These are phyloP conservation scores for Sarcophaga subvicina DNA, from an alignment of 2,888 invertebrate genomes.

Conservation along the genomic window DNA sequence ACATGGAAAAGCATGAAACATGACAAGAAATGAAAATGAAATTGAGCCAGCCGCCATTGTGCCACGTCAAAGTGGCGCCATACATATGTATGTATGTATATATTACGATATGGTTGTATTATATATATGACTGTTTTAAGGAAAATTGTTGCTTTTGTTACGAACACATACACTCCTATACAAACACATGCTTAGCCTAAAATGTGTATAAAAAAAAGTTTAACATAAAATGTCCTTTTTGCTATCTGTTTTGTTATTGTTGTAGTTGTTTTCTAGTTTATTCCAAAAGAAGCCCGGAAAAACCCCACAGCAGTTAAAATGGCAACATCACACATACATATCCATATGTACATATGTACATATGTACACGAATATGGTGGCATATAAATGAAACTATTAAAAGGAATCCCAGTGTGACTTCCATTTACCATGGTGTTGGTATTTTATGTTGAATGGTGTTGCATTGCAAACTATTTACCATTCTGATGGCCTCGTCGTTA, in stretches of 20 bases:
- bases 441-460: slow-evolving; percentile 39
- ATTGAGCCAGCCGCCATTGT: slow-evolving; percentile 68
- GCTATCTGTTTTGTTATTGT: background rate
- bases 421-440: slow-evolving; percentile 28
- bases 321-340: background rate
- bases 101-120: slow-evolving; percentile 48
- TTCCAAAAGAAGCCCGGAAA: slow-evolving; percentile 21
- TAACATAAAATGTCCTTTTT: slow-evolving; percentile 62
- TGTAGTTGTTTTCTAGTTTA: slow-evolving; percentile 25
- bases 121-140: slow-evolving; percentile 48
- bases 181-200: slow-evolving; percentile 3
- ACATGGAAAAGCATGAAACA: slow-evolving; percentile 61
- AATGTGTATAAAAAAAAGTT: slow-evolving; percentile 28
- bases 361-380: background rate
- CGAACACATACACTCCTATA: background rate
- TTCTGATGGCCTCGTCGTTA: slow-evolving; percentile 48
- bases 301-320: slow-evolving; percentile 39
- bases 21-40: slow-evolving; percentile 66
- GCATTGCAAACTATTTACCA: slow-evolving; percentile 46
- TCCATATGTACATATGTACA: no score
- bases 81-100: slow-evolving; percentile 40
- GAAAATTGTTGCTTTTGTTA: slow-evolving; percentile 63
- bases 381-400: slow-evolving; percentile 44
- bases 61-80: slow-evolving; percentile 72
- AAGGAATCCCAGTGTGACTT: slow-evolving; percentile 56